Evolutionary conservation across 2,113 vertebrate species (phyloP).

Genomic region (Natator depressus): DNA sequence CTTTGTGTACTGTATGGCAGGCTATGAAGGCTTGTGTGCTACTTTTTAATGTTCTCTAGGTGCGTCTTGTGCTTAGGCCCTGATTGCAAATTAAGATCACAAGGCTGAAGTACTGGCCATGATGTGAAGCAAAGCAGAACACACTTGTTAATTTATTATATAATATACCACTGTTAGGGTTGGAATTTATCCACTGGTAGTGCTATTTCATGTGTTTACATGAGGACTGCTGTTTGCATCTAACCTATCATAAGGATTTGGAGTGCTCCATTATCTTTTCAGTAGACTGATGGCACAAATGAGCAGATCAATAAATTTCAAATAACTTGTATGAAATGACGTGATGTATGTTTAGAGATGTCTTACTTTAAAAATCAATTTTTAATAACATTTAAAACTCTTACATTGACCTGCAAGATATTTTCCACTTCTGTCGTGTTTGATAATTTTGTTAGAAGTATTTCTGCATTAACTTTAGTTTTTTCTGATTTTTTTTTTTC

Average conservation of each 20-base stretch:
- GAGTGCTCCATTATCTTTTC: constrained; percentile 84
- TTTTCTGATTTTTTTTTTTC: constrained; percentile 35
- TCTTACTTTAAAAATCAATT: constrained; percentile 78
- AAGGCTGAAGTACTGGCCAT: constrained; percentile 60
- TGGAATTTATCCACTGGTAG: constrained; percentile 75
- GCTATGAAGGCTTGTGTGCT: constrained; percentile 57
- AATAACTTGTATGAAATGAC: constrained; percentile 79
- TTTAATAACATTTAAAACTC: constrained; percentile 78
- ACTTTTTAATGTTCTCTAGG: constrained; percentile 42
- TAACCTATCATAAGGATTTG: constrained; percentile 78
- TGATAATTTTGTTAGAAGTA: constrained; percentile 73
- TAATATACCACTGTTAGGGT: constrained; percentile 68
- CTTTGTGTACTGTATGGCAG: constrained; percentile 50
- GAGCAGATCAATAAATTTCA: constrained; percentile 83
- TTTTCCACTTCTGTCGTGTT: constrained; percentile 62
- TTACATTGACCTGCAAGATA: constrained; percentile 54
- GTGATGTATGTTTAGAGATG: constrained; percentile 71
- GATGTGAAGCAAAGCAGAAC: constrained; percentile 73
- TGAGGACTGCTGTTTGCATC: constrained; percentile 77
- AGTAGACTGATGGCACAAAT: constrained; percentile 79
- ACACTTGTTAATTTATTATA: constrained; percentile 75
- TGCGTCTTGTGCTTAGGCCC: constrained; percentile 29
- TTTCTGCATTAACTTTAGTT: constrained; percentile 57
- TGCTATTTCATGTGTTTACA: constrained; percentile 78
- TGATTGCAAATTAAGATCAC: constrained; percentile 74